Base-by-base conservation (phyloP, 2,113 vertebrate genomes). In the Pelecanoides urinatrix region DNA sequence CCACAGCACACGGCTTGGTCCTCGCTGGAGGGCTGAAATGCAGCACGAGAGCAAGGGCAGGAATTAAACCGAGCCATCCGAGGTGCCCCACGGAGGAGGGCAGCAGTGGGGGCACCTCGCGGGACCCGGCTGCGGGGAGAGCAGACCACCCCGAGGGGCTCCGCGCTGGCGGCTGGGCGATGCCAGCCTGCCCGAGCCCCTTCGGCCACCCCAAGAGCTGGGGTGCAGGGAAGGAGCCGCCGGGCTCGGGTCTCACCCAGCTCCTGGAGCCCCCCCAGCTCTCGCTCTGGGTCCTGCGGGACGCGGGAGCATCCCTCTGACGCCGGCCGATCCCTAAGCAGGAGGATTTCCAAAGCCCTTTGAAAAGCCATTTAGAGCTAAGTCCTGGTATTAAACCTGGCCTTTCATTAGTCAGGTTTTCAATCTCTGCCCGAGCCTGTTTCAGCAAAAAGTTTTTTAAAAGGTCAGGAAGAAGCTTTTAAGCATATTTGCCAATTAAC, bases 321-420 rank as follows among this genome's bases (percentile, higher is more conserved):
- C 2, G 0, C 49, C 7, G 0, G 34, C 36, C 29, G 2, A 34
- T 95, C 76, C 74, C 68, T 71, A 44, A 92, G 94, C 89, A 75
- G 85, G 47, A 20, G 88, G 96, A 95, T 93, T 97, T 94, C 84
- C 84, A 72, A 58, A 80, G 77, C 71, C 86, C 96, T 96, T 96
- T 94, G 91, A 94, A 96, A 97, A 96, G 79, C 90, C 79, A 97
- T 94, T 97, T 94, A 68, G 84, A 87, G 92, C 88, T 90, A 91
- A 97, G 90, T 77, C 94, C 90, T 9, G 89, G 90, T 61, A 91
- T 96, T 86, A 95, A 86, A 90, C 32, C 75, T 59, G 91, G 86
- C 86, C 90, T 95, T 97, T 94, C 86, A 75, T 76, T 86, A 88
- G 91, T 21, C 87, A 74, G 83, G 45, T 91, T 90, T 84, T 80